Evolutionary conservation across 2,797 vertebrate species (phyloP).

Genomic region (Enteromius thamalakanensis): DNA sequence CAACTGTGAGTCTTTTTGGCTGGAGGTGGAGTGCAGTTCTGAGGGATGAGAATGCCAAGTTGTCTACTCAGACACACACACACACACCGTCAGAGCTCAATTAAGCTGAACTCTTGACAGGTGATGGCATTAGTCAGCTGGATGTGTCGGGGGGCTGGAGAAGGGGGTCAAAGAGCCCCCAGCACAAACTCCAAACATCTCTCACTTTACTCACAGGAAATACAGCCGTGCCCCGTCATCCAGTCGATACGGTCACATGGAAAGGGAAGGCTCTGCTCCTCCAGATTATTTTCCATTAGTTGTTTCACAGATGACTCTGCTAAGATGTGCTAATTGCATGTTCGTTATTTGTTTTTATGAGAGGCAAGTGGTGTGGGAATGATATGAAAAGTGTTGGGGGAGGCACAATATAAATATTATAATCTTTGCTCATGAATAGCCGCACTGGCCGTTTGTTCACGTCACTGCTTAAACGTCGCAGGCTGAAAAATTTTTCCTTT

Average conservation of each 20-base stretch:
- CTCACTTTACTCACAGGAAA: constrained; percentile 90
- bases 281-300: constrained; percentile 57
- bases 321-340: constrained; percentile 41
- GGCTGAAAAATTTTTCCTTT: background rate
- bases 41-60: constrained; percentile 23
- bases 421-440: background rate
- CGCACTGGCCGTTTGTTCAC: background rate
- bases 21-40: constrained; percentile 18
- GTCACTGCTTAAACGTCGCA: background rate
- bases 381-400: background rate
- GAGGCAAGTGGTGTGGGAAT: background rate
- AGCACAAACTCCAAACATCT: constrained; percentile 83
- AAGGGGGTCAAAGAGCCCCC: constrained; percentile 64
- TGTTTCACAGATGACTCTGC: constrained; percentile 37
- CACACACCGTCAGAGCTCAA: constrained; percentile 73
- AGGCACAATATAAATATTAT: constrained; percentile 1
- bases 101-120: constrained; percentile 86
- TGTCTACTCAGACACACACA: background rate
- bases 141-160: constrained; percentile 57
- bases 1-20: constrained; percentile 10
- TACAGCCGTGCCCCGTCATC: constrained; percentile 77
- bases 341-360: constrained; percentile 23
- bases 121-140: constrained; percentile 95
- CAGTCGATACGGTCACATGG: constrained; percentile 79
- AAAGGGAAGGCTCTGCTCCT: constrained; percentile 80